Base-by-base conservation (phyloP, 2,113 vertebrate species). In the Halichoerus grypus region DNA sequence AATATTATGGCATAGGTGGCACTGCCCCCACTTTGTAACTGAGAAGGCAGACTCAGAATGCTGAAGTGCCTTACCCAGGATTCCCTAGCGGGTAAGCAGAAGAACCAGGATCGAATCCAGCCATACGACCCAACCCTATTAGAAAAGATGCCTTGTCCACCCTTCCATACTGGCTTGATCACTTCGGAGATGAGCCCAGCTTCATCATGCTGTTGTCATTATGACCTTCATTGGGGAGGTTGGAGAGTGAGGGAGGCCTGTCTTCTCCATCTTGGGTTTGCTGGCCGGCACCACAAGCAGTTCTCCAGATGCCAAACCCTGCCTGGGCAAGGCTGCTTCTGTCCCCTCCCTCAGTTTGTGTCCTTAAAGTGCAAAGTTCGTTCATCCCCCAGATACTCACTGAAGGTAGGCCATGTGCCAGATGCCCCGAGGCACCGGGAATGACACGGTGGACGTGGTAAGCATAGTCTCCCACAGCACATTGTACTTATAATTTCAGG, bases 101-200 rank as follows among this genome's bases (percentile, higher is more conserved):
- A 80, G 21, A 86, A 28, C 10, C n/a, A 28, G 72, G 33, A 22
- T n/a, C 11, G 3, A 81, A 51, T n/a, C 49, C 65, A 49, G 18
- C 21, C 36, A 5, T 8, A 26, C 4, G 51, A 65, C 39, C 53
- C 53, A 39, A 8, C 6, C 13, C 7, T 5, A 9, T 33, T 59
- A 31, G 57, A 46, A 26, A 49, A 49, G 49, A 71, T 36, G 53
- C 24, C 86, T 57, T 69, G 65, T 79, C 77, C 13, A 13, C 28
- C 22, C 24, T 15, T 55, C 31, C 57, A 5, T 1, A 1, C 7
- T 19, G 33, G 77, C 12, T 16, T 53, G 42, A 28, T 39, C 22
- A 0, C 74, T 12, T 22, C 7, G n/a, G 46, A 39, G 67, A 1
- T 0, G 36, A 19, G 3, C 21, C n/a, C 55, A 22, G 42, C n/a